Conservation (phyloP, 2,113 vertebrate species). For the Micromys minutus region DNA sequence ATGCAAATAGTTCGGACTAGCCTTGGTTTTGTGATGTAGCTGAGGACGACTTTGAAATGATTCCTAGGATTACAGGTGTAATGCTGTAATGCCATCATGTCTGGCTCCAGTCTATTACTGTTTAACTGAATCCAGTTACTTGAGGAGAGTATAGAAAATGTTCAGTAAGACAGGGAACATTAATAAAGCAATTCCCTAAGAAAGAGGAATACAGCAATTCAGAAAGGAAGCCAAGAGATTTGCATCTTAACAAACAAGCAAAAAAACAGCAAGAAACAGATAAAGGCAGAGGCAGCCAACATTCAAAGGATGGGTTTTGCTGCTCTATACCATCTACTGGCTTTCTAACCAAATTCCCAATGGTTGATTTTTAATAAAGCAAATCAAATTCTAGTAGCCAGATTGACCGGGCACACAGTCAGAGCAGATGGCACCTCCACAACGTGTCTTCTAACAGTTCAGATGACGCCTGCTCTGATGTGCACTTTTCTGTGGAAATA, state of each 20-base stretch:
- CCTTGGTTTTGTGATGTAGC: background rate
- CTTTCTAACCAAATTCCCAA: background rate
- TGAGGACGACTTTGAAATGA: background rate
- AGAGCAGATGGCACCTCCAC: background rate
- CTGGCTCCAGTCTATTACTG: background rate
- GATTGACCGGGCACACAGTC: background rate
- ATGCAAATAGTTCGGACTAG: background rate
- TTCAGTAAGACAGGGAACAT: background rate
- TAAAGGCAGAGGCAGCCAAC: background rate
- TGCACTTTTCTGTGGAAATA: conserved; percentile 34
- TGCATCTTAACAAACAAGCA: background rate
- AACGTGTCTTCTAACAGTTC: conserved; percentile 7
- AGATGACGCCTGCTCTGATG: background rate
- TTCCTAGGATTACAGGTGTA: background rate
- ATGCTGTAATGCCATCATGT: background rate
- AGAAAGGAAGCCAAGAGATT: background rate
- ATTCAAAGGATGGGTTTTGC: background rate
- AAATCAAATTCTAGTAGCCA: conserved; percentile 26
- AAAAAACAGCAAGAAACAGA: background rate
- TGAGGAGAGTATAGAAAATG: background rate
- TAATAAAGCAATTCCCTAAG: background rate
- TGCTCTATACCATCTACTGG: background rate
- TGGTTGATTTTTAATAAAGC: background rate
- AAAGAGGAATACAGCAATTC: background rate
- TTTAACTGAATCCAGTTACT: background rate